Evolutionary conservation across 2,888 invertebrate genomes (phyloP).

Genomic region (Ophion costatus): DNA sequence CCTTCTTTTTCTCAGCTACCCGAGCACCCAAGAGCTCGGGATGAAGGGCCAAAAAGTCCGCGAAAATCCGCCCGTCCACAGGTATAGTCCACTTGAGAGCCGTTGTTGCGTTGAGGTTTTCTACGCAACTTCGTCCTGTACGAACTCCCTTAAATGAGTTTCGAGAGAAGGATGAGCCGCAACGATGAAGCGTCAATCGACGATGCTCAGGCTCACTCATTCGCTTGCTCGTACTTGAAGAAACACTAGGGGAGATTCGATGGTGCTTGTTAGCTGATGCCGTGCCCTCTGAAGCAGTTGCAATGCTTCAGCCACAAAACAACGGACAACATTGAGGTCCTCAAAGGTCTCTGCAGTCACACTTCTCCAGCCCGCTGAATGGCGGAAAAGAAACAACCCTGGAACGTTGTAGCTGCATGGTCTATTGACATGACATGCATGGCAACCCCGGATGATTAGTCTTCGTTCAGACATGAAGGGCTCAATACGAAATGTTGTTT

Average conservation of each 20-base stretch:
- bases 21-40: constrained; percentile 13
- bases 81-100: constrained; percentile 24
- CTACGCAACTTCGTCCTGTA: constrained; percentile 35
- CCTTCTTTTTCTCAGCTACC: constrained; percentile 6
- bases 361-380: too few species aligned
- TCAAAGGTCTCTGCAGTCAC: neutral
- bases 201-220: constrained; percentile 35
- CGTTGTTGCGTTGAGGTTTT: constrained; percentile 43
- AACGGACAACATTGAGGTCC: constrained; percentile 13
- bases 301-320: neutral
- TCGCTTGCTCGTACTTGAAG: constrained; percentile 26
- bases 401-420: too few species aligned
- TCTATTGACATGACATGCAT: too few species aligned
- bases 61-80: constrained; percentile 33
- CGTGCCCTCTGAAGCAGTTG: constrained; percentile 1
- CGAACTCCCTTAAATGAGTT: constrained; percentile 8
- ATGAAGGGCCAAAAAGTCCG: constrained; percentile 40
- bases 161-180: constrained; percentile 33
- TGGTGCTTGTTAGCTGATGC: constrained; percentile 22
- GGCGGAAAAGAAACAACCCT: neutral
- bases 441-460: too few species aligned
- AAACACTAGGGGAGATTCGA: constrained; percentile 13
- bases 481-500: too few species aligned
- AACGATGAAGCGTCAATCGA: constrained; percentile 43
- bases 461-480: too few species aligned